A percentile compares a stretch with the other conserved stretches of the same genome.
These are phyloP conservation scores for Agrilus mali DNA, from an alignment of 2,888 invertebrate species.

Conservation along the genomic window DNA sequence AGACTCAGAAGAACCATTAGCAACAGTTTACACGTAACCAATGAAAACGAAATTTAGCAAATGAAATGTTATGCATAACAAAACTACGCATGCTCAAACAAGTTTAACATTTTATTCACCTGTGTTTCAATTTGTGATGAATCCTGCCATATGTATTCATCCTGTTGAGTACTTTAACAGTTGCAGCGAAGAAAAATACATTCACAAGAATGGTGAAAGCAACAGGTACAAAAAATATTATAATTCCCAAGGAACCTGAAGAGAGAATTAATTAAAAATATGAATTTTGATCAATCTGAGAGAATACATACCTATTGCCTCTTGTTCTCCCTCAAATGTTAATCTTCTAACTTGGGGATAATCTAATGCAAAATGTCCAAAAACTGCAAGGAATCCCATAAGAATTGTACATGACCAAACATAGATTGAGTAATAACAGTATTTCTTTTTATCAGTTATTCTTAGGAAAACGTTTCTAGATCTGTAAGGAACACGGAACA, in stretches of 20 bases:
- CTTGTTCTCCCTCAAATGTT: slow-evolving; percentile 47
- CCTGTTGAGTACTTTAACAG: slow-evolving; percentile 63
- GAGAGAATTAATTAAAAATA: slow-evolving; percentile 12
- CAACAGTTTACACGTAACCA: no score
- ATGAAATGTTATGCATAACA: no score
- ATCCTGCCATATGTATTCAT: slow-evolving; percentile 77
- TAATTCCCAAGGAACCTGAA: slow-evolving; percentile 67
- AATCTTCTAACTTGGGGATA: slow-evolving; percentile 44
- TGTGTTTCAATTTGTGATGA: slow-evolving; percentile 75
- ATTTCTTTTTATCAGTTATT: slow-evolving; percentile 75
- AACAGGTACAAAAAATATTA: slow-evolving; percentile 71
- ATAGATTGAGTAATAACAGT: slow-evolving; percentile 74
- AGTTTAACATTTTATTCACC: slow-evolving; percentile 36
- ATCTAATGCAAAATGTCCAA: slow-evolving; percentile 70
- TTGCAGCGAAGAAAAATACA: slow-evolving; percentile 69
- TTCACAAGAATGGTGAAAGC: slow-evolving; percentile 68
- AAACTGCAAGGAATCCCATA: slow-evolving; percentile 63
- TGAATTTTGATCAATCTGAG: not conserved
- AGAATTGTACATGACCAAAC: slow-evolving; percentile 63
- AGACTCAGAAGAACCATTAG: no score
- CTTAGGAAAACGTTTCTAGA: slow-evolving; percentile 74
- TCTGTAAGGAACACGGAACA: slow-evolving; percentile 30
- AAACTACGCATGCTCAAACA: not conserved
- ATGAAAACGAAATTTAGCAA: no score
- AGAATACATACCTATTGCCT: slow-evolving; percentile 50